Conservation (phyloP, 2,797 vertebrate species). For the Ctenopoma kingsleyae region DNA sequence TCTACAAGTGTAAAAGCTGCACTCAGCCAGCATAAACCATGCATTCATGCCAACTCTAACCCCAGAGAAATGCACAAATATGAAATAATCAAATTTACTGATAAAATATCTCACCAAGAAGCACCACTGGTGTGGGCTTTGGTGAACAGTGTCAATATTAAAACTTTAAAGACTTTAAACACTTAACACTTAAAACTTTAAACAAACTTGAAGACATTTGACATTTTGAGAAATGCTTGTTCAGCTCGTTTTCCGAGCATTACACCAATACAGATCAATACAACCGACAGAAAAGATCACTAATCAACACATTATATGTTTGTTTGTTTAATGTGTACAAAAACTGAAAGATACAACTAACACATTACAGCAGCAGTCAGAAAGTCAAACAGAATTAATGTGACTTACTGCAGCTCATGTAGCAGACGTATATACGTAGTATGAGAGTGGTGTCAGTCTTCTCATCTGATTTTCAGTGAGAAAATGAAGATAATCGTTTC, state of each 20-base stretch:
- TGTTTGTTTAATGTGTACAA: background rate
- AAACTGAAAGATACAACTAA: background rate
- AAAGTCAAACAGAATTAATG: background rate
- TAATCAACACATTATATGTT: background rate
- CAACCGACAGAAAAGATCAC: background rate
- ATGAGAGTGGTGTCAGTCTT: background rate
- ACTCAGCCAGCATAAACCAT: slow-evolving; percentile 5
- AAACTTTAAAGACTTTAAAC: too few species aligned
- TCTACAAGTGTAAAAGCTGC: slow-evolving; percentile 30
- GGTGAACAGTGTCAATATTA: background rate
- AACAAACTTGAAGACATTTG: background rate
- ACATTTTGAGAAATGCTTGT: background rate
- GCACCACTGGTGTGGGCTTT: background rate
- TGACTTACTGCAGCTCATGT: background rate
- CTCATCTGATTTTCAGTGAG: background rate
- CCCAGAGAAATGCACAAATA: background rate
- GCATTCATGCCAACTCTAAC: background rate
- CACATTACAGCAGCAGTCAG: too few species aligned
- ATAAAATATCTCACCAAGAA: background rate
- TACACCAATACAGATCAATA: background rate
- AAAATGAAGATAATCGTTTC: background rate
- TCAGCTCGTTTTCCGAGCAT: background rate
- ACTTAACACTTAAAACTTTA: background rate
- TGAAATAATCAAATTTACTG: slow-evolving; percentile 3
- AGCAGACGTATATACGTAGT: background rate